A percentile compares a stretch with the other conserved stretches of the same genome.
phyloP scores from a whole-genome alignment of 1,140 invertebrate species.

The Calosoma granatense region DNA sequence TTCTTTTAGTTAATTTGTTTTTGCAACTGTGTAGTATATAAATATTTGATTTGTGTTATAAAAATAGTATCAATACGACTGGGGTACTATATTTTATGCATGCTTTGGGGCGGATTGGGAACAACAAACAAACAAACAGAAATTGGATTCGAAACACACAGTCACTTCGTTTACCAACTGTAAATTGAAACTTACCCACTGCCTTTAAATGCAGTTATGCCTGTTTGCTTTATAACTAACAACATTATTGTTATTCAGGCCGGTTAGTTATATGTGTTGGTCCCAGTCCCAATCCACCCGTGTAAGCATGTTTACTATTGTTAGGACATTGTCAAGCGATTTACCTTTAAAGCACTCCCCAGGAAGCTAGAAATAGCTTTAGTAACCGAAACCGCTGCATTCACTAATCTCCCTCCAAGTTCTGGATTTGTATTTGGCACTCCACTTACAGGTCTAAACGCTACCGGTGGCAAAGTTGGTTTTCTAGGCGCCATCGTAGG shows the following conservation, averaged over 20 bases:
- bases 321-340: neutral
- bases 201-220: neutral
- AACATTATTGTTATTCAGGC: neutral
- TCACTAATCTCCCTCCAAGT: constrained; percentile 49
- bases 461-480: constrained; percentile 24
- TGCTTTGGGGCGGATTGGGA: too few relatives aligned
- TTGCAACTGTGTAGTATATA: too few relatives aligned
- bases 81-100: too few relatives aligned
- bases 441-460: constrained; percentile 28
- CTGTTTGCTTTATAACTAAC: neutral
- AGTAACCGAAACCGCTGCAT: constrained; percentile 58
- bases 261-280: neutral
- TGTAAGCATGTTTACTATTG: neutral
- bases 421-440: constrained; percentile 23
- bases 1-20: too few relatives aligned
- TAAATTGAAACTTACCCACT: neutral
- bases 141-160: too few relatives aligned
- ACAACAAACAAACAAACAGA: too few relatives aligned
- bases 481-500: neutral
- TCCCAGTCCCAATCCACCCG: neutral
- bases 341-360: constrained; percentile 60
- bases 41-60: too few relatives aligned
- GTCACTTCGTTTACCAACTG: too few relatives aligned
- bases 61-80: too few relatives aligned
- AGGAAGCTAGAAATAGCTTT: constrained; percentile 62